Conservation (phyloP, 1,140 invertebrate species). For the Aphis gossypii region DNA sequence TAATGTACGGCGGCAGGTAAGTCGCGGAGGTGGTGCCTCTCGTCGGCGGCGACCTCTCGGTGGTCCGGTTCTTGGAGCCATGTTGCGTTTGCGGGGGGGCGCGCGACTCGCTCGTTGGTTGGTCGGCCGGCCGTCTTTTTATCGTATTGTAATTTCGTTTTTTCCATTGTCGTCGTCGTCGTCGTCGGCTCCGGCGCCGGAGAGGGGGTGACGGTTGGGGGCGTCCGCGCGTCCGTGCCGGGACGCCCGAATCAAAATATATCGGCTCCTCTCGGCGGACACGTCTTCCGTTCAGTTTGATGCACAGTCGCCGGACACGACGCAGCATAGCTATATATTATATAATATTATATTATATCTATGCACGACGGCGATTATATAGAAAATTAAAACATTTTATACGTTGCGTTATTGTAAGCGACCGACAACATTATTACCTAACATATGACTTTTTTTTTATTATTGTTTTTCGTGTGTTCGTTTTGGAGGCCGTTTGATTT, state of each 20-base stretch:
- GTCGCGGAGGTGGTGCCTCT: constrained; percentile 28
- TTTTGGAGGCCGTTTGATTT: constrained; percentile 2
- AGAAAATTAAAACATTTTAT: background rate
- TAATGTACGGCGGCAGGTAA: background rate
- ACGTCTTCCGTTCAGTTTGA: background rate
- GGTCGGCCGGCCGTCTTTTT: background rate
- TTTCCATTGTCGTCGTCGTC: background rate
- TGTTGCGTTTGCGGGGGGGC: background rate
- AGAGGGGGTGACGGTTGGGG: background rate
- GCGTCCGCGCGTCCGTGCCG: background rate
- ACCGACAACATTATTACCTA: background rate
- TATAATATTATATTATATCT: no score
- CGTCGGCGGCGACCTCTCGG: background rate
- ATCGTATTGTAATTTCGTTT: background rate
- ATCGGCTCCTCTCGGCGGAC: background rate
- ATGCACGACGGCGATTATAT: background rate
- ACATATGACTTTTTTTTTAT: background rate
- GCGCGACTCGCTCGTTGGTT: background rate
- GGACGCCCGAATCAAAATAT: background rate
- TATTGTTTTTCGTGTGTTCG: background rate
- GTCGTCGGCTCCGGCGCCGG: background rate
- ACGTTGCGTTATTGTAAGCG: no score
- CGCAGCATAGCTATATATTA: background rate
- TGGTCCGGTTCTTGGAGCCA: background rate
- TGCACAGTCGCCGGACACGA: background rate